Evolutionary conservation across 92 coral and sea anemone genomes (phyloP), one percentile per base, ranked within the genome.

Genomic region (Epizoanthus rinbou): DNA sequence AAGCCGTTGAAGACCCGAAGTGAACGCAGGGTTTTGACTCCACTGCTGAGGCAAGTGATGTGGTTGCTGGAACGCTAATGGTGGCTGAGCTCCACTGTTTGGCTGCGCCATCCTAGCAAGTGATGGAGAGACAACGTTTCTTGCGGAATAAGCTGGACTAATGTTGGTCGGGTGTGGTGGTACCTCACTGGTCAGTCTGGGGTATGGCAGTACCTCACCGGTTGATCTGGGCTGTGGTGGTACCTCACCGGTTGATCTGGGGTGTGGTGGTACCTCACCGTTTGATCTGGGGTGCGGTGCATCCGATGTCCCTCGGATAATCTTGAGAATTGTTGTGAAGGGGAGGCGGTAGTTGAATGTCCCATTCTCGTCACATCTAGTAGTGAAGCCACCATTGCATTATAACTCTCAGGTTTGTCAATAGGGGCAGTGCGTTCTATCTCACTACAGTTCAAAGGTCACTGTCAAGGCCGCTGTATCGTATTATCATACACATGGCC

Each of bases 301-400:
- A 31, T 57, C 28, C 67, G 57, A 54, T 47, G 63, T 64, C 83
- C 72, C 76, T 85, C 81, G 81, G 19, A 83, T 85, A 69, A 85
- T 88, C 69, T 75, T 89, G 10, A 88, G 81, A 83, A 95, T 91
- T 43, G 86, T 90, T 15, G 83, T 89, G 56, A 95, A 91, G 54
- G 98, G 89, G 10, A 95, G 86, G 64, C 98, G 95, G 86, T 95
- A 93, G 87, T 95, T 87, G 86, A 93, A 95, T 1, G 97, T 95
- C 10, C 91, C 93, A 75, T 91, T 87, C 57, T 92, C 92, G 80
- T 90, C 92, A 64, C 98, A 95, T 60, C 92, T 82, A 33, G 43
- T 57, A 33, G 43, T 57, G 5, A 64, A 43, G 23, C 45, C 43
- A 64, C 19, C 41, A 65, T 60, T 41, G 23, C 39, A 62, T 23